Conservation (phyloP, 2,888 invertebrate genomes). For the Heliconius hortense region DNA sequence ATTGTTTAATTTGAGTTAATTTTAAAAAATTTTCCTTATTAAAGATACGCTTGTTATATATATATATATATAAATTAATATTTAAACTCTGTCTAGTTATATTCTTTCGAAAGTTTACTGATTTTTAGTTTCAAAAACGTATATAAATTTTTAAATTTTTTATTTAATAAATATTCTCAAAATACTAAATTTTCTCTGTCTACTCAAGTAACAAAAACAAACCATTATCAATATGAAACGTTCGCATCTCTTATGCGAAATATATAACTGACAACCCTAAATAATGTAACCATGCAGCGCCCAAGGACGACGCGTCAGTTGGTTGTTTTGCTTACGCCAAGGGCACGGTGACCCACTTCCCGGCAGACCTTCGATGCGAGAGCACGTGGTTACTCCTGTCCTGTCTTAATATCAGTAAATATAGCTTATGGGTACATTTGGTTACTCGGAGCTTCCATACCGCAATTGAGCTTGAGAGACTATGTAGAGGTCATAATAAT, state of each 20-base stretch:
- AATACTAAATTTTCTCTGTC: too few relatives aligned
- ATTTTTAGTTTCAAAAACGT: too few relatives aligned
- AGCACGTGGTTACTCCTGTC: constrained; percentile 50
- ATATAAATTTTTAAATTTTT: too few relatives aligned
- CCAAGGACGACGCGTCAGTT: constrained; percentile 47
- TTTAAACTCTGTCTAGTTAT: too few relatives aligned
- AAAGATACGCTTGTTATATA: neutral
- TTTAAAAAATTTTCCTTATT: neutral
- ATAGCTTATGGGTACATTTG: too few relatives aligned
- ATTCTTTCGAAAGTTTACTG: too few relatives aligned
- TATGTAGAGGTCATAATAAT: too few relatives aligned
- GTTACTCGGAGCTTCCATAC: too few relatives aligned
- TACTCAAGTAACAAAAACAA: neutral
- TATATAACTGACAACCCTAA: constrained; percentile 23
- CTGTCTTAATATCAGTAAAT: constrained; percentile 30
- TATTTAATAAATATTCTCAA: too few relatives aligned
- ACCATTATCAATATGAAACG: neutral
- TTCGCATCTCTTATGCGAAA: neutral
- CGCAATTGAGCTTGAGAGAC: too few relatives aligned
- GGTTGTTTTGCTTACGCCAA: constrained; percentile 52
- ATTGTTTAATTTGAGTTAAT: neutral
- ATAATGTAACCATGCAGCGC: constrained; percentile 27
- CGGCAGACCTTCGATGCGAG: constrained; percentile 56
- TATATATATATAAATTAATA: neutral
- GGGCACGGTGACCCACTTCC: constrained; percentile 71